These are phyloP conservation scores for Cephus spinipes DNA, from an alignment of 2,888 invertebrate species.

Conservation along the genomic window DNA sequence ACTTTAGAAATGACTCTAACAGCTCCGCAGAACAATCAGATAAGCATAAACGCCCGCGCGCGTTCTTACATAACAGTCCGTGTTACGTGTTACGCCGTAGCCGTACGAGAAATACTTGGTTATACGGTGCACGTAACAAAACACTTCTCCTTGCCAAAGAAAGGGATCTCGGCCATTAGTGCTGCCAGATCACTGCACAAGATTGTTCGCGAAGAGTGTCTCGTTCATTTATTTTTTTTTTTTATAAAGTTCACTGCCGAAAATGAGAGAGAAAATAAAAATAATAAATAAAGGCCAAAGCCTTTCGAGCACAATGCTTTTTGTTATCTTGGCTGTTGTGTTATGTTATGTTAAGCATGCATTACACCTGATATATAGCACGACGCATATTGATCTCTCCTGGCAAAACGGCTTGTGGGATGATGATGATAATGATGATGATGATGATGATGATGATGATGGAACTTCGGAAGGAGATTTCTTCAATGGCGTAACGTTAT, in stretches of 20 bases:
- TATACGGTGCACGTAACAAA: conserved; percentile 7
- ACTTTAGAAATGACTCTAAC: conserved; percentile 2
- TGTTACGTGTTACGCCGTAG: conserved; percentile 19
- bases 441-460: conserved; percentile 1
- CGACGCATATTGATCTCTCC: no score
- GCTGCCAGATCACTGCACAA: neutral
- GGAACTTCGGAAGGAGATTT: neutral
- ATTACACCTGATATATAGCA: neutral
- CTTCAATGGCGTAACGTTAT: conserved; percentile 47
- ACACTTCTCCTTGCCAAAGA: conserved; percentile 16
- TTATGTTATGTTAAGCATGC: neutral
- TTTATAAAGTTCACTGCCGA: neutral
- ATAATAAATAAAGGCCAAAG: neutral
- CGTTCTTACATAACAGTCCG: conserved; percentile 31
- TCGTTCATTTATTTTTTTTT: conserved; percentile 9
- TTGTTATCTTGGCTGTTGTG: no score
- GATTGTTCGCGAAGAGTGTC: conserved; percentile 7
- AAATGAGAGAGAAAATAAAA: neutral
- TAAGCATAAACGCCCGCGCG: conserved; percentile 40
- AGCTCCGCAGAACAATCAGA: conserved; percentile 38
- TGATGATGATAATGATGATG: neutral
- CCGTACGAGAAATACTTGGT: conserved; percentile 16
- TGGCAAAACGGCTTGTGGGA: no score
- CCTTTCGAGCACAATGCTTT: no score
- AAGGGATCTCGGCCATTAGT: conserved; percentile 7